A percentile compares a stretch with the other conserved stretches of the same genome.
Evolutionary conservation across 2,113 vertebrate genomes (phyloP).

Genomic region (Eurypyga helias): DNA sequence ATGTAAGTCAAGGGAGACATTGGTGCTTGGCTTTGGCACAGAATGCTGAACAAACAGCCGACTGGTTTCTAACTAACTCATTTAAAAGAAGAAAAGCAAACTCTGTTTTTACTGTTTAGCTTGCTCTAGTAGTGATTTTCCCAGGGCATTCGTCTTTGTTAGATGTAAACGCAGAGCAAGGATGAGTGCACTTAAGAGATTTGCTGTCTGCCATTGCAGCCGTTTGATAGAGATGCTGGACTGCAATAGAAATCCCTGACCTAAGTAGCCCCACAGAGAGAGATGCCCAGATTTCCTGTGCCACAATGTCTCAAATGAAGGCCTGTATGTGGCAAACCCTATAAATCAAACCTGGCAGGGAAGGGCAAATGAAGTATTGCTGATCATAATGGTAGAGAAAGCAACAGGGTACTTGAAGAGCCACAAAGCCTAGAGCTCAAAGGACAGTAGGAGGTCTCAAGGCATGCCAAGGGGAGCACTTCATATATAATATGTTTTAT

Average conservation of each 20-base stretch:
- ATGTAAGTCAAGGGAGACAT: slow-evolving; percentile 1
- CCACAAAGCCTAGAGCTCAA: no score
- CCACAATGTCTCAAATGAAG: background rate
- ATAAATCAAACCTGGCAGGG: background rate
- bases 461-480: no score
- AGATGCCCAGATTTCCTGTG: background rate
- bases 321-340: background rate
- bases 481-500: background rate
- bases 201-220: background rate
- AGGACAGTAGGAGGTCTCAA: no score
- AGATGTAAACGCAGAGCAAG: background rate
- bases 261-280: background rate
- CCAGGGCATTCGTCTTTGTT: background rate
- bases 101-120: background rate
- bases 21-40: background rate
- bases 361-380: background rate
- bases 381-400: background rate
- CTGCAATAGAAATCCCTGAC: background rate
- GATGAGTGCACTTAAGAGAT: background rate
- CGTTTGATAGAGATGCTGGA: background rate
- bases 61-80: slow-evolving; percentile 21
- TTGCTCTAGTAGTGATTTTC: background rate
- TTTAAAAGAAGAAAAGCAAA: slow-evolving; percentile 3
- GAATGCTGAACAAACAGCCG: background rate
- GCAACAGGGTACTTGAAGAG: background rate